These are phyloP conservation scores for Lissonota sp. DNA, from an alignment of 2,888 invertebrate species.

Conservation along the genomic window DNA sequence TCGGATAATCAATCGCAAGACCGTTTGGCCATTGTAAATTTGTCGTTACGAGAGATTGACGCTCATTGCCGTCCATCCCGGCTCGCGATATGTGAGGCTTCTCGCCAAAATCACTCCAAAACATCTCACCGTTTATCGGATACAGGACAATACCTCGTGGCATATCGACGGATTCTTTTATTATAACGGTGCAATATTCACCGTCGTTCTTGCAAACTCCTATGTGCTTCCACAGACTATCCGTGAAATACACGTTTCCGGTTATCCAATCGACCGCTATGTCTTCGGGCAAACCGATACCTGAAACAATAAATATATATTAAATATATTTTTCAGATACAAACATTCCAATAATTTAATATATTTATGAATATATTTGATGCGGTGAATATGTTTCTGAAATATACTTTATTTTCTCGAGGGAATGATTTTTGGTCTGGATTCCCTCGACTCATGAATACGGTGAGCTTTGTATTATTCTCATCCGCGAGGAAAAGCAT, in stretches of 20 bases:
- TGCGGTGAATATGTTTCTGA: too few relatives aligned
- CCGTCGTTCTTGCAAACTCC: conserved; percentile 91
- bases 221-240: conserved; percentile 89
- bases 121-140: conserved; percentile 91
- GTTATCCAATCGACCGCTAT: conserved; percentile 92
- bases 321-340: conserved; percentile 15
- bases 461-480: too few relatives aligned
- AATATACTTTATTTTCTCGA: too few relatives aligned
- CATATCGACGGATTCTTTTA: conserved; percentile 87
- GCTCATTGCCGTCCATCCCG: conserved; percentile 93
- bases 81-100: conserved; percentile 90
- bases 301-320: conserved; percentile 14
- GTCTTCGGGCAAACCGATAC: conserved; percentile 89
- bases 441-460: too few relatives aligned
- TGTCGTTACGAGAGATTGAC: conserved; percentile 86
- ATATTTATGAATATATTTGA: too few relatives aligned
- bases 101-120: conserved; percentile 95
- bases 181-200: conserved; percentile 87
- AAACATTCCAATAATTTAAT: too few relatives aligned
- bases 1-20: conserved; percentile 92
- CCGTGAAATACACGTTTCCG: conserved; percentile 93
- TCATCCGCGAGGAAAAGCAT: conserved; percentile 31
- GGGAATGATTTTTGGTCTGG: too few relatives aligned
- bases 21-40: conserved; percentile 93
- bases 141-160: conserved; percentile 90